A percentile compares a stretch with the other conserved stretches of the same genome.
These are phyloP conservation scores for Sinopyrophorus schimmeli DNA, from an alignment of 2,888 invertebrate genomes.

Conservation along the genomic window DNA sequence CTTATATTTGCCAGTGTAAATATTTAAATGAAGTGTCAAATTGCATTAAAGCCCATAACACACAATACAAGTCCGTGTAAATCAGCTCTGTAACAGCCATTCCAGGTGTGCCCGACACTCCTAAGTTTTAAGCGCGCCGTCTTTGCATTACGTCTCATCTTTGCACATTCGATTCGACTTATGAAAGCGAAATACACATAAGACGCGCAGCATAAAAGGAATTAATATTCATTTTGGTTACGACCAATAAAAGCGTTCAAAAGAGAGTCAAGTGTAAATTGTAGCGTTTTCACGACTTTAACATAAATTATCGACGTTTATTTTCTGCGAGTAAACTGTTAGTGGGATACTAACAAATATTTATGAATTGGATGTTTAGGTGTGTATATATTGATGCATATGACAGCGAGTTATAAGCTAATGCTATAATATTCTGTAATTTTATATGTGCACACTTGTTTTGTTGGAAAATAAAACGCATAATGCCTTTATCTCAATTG, in stretches of 20 bases:
- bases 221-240: conserved; percentile 35
- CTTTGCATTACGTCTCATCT: conserved; percentile 18
- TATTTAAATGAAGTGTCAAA: conserved; percentile 49
- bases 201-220: conserved; percentile 14
- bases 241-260: conserved; percentile 43
- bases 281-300: conserved; percentile 45
- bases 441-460: conserved; percentile 33
- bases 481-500: conserved; percentile 15
- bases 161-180: conserved; percentile 11
- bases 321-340: conserved; percentile 35
- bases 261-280: conserved; percentile 42
- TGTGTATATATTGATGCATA: conserved; percentile 36
- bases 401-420: conserved; percentile 36
- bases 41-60: conserved; percentile 47
- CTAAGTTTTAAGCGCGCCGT: conserved; percentile 14
- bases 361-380: conserved; percentile 36
- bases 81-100: conserved; percentile 42
- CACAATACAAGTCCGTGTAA: conserved; percentile 47
- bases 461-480: conserved; percentile 30
- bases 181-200: conserved; percentile 9
- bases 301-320: conserved; percentile 43
- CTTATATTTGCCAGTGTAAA: conserved; percentile 38
- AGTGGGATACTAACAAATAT: conserved; percentile 35
- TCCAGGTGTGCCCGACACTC: conserved; percentile 33
- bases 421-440: conserved; percentile 35